phyloP scores from a whole-genome alignment of 2,113 vertebrate genomes.

The Lophochroa leadbeateri region DNA sequence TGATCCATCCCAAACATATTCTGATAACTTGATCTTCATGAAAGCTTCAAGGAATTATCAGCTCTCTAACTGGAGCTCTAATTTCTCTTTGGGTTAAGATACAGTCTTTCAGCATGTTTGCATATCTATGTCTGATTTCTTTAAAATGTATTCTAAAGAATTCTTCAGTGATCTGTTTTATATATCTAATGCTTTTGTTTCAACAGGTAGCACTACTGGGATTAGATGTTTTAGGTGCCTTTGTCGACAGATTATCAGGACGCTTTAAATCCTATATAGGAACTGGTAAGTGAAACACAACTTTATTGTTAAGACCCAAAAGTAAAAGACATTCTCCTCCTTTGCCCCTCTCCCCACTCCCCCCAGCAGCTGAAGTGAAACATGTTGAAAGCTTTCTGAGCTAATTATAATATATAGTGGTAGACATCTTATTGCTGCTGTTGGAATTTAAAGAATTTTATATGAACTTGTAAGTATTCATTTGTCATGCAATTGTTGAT shows the following conservation, averaged over 20 bases:
- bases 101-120: neutral
- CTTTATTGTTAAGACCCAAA: neutral
- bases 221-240: conserved; percentile 89
- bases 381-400: neutral
- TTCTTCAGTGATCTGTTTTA: neutral
- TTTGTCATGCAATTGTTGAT: neutral
- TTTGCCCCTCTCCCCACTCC: fast-evolving
- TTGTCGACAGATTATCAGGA: conserved; percentile 86
- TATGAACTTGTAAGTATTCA: neutral
- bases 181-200: conserved; percentile 46
- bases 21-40: neutral
- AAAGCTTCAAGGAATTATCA: neutral
- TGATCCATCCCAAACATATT: neutral
- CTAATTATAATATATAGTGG: neutral
- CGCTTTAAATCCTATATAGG: conserved; percentile 88
- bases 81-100: neutral
- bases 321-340: neutral
- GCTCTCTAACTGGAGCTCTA: neutral
- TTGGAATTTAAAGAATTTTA: neutral
- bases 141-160: neutral
- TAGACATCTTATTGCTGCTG: neutral
- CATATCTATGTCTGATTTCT: neutral
- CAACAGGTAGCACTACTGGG: conserved; percentile 90
- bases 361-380: neutral
- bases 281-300: conserved; percentile 81